Evolutionary conservation across 1,140 invertebrate genomes (phyloP).

Genomic region (Dryas iulia): DNA sequence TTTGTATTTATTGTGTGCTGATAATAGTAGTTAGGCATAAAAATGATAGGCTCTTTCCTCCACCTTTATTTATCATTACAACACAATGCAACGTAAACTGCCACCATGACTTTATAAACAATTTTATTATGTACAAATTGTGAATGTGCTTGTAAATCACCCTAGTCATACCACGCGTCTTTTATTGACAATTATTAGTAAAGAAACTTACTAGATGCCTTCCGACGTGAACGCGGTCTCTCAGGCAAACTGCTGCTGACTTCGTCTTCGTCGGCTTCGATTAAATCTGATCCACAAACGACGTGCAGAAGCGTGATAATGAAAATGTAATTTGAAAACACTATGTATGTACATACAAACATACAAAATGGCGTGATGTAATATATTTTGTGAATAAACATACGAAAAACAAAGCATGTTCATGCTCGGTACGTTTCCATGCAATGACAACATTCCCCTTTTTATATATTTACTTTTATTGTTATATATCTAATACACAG

Average conservation of each 20-base stretch:
- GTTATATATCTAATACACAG: not conserved
- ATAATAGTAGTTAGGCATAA: slow-evolving; percentile 32
- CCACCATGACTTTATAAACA: slow-evolving; percentile 18
- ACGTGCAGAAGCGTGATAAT: slow-evolving; percentile 59
- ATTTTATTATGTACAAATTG: slow-evolving; percentile 4
- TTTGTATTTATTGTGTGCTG: slow-evolving; percentile 19
- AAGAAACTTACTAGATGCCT: slow-evolving; percentile 79
- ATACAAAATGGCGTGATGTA: slow-evolving; percentile 32
- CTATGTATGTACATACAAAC: slow-evolving; percentile 44
- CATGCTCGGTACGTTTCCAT: slow-evolving; percentile 44
- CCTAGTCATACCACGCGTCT: not conserved
- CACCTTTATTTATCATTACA: slow-evolving; percentile 27
- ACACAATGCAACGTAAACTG: slow-evolving; percentile 23
- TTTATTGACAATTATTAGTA: slow-evolving; percentile 14
- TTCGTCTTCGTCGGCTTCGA: slow-evolving; percentile 80
- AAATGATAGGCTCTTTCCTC: slow-evolving; percentile 11
- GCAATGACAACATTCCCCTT: slow-evolving; percentile 27
- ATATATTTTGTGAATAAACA: slow-evolving; percentile 30
- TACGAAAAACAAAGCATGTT: slow-evolving; percentile 36
- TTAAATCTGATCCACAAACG: slow-evolving; percentile 70
- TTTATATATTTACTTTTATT: not conserved
- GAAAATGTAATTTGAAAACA: slow-evolving; percentile 52
- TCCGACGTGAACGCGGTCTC: slow-evolving; percentile 70
- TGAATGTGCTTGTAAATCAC: not conserved
- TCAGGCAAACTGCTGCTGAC: slow-evolving; percentile 72